Evolutionary conservation across 1,140 invertebrate genomes (phyloP), one percentile per base, ranked within the genome.

Genomic region (Neuroterus valhalla): DNA sequence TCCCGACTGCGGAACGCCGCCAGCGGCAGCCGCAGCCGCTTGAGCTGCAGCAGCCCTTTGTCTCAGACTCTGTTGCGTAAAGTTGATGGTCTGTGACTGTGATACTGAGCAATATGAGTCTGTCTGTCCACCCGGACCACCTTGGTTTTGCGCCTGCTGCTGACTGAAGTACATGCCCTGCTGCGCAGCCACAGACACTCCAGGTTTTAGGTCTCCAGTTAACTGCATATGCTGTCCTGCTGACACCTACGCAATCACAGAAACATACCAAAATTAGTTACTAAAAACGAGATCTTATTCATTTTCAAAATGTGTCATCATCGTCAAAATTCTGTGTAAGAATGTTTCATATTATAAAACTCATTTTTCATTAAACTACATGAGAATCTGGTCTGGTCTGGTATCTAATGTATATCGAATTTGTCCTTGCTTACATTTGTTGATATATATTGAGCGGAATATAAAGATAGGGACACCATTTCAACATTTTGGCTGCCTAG

Each of bases 31-130:
- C n/a, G 89, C 73, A 67, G 82, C 82, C 23, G 90, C 89, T 84
- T 88, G 80, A 81, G 85, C 78, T 31, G 88, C 84, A 21, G 88
- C 84, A 50, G 91, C 90, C 52, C 91, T 80, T 75, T 91, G 91
- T 79, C 92, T 85, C 66, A 93, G 85, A 71, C 91, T 93, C 76
- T 95, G 94, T 84, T 96, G 95, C 6, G 94, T 94, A 83, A 96
- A 95, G 84, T 96, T 96, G 81, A 97, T 95, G 70, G 94, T 95
- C 88, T 96, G 95, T 62, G 94, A 94, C 88, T 96, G 95, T 4
- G 94, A 94, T 75, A 95, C 92, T 17, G 94, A 93, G 71, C 89
- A 91, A 83, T 94, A 94, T 11, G 92, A 91, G 75, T 94, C 94
- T 77, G 91, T 91, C 78, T 92, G 91, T 15, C 83, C 81, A 10